Evolutionary conservation across 2,113 vertebrate species (phyloP).

Genomic region (Scolopax mira): DNA sequence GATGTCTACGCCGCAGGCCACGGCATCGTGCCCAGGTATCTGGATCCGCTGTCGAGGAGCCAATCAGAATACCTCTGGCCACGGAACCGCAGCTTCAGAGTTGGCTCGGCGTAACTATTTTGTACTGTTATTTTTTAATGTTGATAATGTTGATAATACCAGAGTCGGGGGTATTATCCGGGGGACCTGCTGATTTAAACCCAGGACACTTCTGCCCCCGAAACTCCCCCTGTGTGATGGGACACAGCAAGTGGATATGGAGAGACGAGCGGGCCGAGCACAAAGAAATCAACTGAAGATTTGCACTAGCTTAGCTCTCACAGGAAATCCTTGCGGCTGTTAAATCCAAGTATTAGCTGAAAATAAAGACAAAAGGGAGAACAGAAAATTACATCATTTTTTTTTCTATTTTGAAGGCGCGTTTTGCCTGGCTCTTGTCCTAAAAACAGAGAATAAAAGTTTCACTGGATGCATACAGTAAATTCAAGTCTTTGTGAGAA

Average conservation of each 20-base stretch:
- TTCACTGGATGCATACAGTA: neutral
- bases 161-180: no score
- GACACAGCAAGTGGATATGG: neutral
- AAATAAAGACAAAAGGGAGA: neutral
- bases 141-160: neutral
- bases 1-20: neutral
- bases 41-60: neutral
- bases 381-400: accelerated
- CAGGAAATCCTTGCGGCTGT: neutral
- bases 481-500: neutral
- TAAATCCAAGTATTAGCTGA: neutral
- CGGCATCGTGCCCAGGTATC: neutral
- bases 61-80: neutral
- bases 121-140: neutral
- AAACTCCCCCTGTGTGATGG: neutral
- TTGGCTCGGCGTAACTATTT: neutral
- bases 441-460: neutral
- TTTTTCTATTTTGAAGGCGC: neutral
- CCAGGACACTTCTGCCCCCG: neutral
- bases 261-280: neutral
- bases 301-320: neutral
- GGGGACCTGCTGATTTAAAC: neutral
- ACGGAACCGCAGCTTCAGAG: neutral
- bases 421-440: neutral
- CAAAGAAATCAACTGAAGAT: neutral